Evolutionary conservation across 2,113 vertebrate species (phyloP), one percentile per base, ranked within the genome.

Genomic region (Psammodynastes pulverulentus): DNA sequence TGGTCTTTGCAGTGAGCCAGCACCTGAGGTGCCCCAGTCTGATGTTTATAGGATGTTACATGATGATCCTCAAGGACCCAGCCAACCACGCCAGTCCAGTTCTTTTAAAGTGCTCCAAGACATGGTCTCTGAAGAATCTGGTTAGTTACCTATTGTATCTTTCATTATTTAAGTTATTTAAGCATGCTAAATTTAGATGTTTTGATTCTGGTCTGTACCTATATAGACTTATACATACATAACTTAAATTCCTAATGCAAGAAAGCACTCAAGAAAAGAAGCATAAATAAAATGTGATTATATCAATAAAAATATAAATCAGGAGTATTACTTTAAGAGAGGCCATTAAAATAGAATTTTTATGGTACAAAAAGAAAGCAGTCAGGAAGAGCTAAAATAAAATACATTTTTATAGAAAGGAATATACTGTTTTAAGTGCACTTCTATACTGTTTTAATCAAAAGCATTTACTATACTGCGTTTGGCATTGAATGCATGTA

Each of bases 21-120:
- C 96, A 48, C 94, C 94, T 88, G 97, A 96, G 3, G 97, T 98
- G 86, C 97, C 98, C 92, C 98, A 99, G 1, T 99, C 99, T 0
- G 99, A 99, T 0, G 99, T 99, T 92, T 99, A 99, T 97, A 98
- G 96, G 93, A 98, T 99, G 98, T 96, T 99, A 52, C 98, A 99
- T 4, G 96, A 97, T 90, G 97, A 97, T 84, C 96, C 98, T 94
- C 98, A 98, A 46, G 98, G 98, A 51, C 97, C 97, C 9, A 95
- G 96, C 5, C 97, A 98, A 91, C 99, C 99, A 0, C 98, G 99
- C 43, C 99, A 99, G 96, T 99, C 99, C 1, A 98, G 99, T 89
- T 99, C 99, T 93, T 99, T 99, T 96, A 98, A 98, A 95, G 98
- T 99, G 92, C 98, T 99, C 95, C 99, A 99, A 97, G 99, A 99